Conservation (phyloP, 2,797 vertebrate species). For the Gobionotothen gibberifrons region DNA sequence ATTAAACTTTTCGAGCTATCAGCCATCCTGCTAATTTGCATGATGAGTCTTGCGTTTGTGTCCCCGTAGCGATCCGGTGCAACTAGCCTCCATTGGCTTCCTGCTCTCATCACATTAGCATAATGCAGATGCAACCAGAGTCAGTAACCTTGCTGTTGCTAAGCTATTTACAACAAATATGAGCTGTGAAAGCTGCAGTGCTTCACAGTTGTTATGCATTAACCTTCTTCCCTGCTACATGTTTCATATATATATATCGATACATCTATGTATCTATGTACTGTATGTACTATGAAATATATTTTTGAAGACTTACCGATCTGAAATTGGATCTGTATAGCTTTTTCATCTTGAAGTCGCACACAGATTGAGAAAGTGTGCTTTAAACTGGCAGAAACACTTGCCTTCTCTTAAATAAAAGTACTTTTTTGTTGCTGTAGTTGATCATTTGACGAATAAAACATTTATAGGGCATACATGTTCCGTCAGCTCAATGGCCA, state of each 20-base stretch:
- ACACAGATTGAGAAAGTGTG: background rate
- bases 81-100: constrained; percentile 52
- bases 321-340: background rate
- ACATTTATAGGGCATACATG: background rate
- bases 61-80: constrained; percentile 40
- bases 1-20: constrained; percentile 43
- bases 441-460: background rate
- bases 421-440: background rate
- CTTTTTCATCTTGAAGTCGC: constrained; percentile 3
- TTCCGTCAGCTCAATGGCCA: background rate
- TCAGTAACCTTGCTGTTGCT: constrained; percentile 72
- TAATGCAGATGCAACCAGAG: constrained; percentile 76
- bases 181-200: constrained; percentile 45
- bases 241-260: constrained; percentile 1
- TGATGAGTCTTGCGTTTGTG: constrained; percentile 50
- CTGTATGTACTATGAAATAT: background rate
- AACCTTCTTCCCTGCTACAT: constrained; percentile 18
- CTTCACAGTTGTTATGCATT: constrained; percentile 35
- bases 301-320: background rate
- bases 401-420: background rate
- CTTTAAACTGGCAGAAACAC: background rate
- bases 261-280: constrained; percentile 18
- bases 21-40: constrained; percentile 57
- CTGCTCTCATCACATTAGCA: constrained; percentile 71
- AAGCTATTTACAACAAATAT: constrained; percentile 65